A percentile compares a stretch with the other conserved stretches of the same genome.
phyloP scores from a whole-genome alignment of 37 sponge, comb jelly and placozoan species.

The Cliona cf. orientalis region DNA sequence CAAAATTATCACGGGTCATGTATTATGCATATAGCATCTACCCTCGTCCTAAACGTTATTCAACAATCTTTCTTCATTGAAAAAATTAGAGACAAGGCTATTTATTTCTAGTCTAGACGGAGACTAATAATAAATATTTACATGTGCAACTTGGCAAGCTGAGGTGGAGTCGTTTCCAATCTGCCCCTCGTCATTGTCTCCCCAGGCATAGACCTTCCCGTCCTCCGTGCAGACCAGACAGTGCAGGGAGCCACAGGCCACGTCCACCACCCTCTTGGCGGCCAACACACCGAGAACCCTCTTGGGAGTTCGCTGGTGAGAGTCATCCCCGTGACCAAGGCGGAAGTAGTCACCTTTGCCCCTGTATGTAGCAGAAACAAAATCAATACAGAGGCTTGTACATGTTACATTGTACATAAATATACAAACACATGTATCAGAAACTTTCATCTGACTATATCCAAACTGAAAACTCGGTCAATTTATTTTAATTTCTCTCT shows the following conservation, averaged over 20 bases:
- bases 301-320: conserved; percentile 86
- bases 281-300: conserved; percentile 76
- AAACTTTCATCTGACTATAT: background rate
- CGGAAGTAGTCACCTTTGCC: conserved; percentile 97
- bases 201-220: conserved; percentile 93
- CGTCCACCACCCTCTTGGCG: conserved; percentile 73
- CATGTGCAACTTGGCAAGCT: conserved; percentile 70
- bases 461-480: background rate
- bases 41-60: no score
- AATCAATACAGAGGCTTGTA: background rate
- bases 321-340: conserved; percentile 93
- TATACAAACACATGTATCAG: background rate
- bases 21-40: no score
- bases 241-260: conserved; percentile 92
- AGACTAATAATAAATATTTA: conserved; percentile 20
- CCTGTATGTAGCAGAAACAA: conserved; percentile 51
- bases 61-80: no score
- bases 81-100: no score
- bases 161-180: conserved; percentile 87
- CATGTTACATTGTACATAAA: background rate
- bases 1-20: no score
- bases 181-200: conserved; percentile 99
- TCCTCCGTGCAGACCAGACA: conserved; percentile 81
- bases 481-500: background rate
- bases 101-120: no score